phyloP scores from a whole-genome alignment of 2,888 invertebrate genomes.

The Didymodactylos carnosus region DNA sequence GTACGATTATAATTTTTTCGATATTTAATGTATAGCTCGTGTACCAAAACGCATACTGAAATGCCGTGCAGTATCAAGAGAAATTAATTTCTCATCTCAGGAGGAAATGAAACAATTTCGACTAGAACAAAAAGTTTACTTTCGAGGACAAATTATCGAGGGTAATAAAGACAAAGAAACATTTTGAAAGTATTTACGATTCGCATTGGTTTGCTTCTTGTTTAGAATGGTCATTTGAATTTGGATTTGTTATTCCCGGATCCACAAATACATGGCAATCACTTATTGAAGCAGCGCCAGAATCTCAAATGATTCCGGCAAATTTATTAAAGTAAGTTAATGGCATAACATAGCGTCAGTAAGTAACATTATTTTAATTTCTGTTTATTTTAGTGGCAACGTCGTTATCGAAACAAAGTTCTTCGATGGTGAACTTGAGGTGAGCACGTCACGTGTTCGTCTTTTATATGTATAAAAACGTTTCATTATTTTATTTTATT shows the following conservation, averaged over 20 bases:
- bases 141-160: slow-evolving; percentile 70
- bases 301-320: slow-evolving; percentile 99
- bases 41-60: slow-evolving; percentile 89
- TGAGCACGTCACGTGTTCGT: slow-evolving; percentile 78
- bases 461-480: slow-evolving; percentile 69
- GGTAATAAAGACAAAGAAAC: slow-evolving; percentile 21
- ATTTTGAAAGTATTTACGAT: not conserved
- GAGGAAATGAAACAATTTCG: slow-evolving; percentile 87
- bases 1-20: not conserved
- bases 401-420: slow-evolving; percentile 89
- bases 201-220: slow-evolving; percentile 14
- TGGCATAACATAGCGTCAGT: not conserved
- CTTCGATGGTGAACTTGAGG: slow-evolving; percentile 75
- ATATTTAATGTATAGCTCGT: slow-evolving; percentile 45
- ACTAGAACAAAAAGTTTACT: slow-evolving; percentile 57
- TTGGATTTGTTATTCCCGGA: slow-evolving; percentile 92
- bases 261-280: slow-evolving; percentile 99
- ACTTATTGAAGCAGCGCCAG: slow-evolving; percentile 90
- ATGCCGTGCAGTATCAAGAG: slow-evolving; percentile 48
- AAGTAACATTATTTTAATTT: not conserved
- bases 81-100: slow-evolving; percentile 43
- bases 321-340: slow-evolving; percentile 63
- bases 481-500: no score
- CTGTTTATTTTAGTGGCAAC: slow-evolving; percentile 53
- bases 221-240: slow-evolving; percentile 94